Conservation (phyloP, 2,113 vertebrate species). For the Eidolon helvum region DNA sequence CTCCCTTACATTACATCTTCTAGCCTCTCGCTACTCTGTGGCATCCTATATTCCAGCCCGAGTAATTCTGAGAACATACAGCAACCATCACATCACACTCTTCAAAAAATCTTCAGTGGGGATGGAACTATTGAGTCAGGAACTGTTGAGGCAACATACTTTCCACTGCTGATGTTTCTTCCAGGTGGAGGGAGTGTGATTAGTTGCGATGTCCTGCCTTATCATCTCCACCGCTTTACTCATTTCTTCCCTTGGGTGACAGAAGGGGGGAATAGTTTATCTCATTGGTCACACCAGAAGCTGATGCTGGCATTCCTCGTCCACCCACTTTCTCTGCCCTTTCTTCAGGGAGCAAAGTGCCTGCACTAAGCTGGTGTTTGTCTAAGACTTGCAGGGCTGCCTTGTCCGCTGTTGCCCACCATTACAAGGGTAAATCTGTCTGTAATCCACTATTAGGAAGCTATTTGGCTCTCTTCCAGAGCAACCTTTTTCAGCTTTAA, state of each 20-base stretch:
- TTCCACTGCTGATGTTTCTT: background rate
- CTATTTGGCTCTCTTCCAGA: background rate
- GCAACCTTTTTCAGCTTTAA: background rate
- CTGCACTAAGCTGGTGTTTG: background rate
- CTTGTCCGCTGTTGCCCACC: too few relatives aligned
- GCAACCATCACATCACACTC: background rate
- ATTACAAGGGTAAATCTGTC: background rate
- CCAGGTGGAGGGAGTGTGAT: rapidly evolving
- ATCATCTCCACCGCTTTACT: rapidly evolving
- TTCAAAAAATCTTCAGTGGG: background rate
- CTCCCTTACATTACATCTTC: background rate
- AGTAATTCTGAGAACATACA: background rate
- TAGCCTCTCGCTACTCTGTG: background rate
- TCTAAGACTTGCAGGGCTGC: background rate
- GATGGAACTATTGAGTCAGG: background rate
- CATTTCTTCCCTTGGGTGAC: background rate
- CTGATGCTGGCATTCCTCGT: background rate
- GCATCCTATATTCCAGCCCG: background rate
- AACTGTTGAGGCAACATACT: background rate
- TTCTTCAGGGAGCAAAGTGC: background rate
- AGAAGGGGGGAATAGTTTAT: background rate
- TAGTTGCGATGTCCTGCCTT: background rate
- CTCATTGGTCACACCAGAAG: background rate
- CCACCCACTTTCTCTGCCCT: background rate
- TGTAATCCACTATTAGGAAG: background rate